Percentiles rank a stretch among this genome's conserved stretches.
Evolutionary conservation across 2,113 vertebrate species (phyloP).

Genomic region (Sprattus sprattus): DNA sequence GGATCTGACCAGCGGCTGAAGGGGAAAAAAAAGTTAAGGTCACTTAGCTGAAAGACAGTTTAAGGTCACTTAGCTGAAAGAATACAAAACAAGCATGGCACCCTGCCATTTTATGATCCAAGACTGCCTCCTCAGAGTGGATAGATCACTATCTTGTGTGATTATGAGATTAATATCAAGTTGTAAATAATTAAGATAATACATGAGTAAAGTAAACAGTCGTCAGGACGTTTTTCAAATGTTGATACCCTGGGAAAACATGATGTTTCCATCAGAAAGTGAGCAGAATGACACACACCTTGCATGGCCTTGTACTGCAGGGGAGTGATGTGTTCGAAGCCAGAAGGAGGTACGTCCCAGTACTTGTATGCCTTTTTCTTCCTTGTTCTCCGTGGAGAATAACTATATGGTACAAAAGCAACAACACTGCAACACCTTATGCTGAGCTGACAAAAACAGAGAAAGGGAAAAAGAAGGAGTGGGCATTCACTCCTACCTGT

Average conservation of each 20-base stretch:
- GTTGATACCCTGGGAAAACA: neutral
- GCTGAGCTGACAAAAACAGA: neutral
- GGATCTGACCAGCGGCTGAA: slow-evolving; percentile 68
- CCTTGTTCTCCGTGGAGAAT: slow-evolving; percentile 62
- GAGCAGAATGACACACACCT: slow-evolving; percentile 54
- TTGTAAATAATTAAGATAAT: neutral
- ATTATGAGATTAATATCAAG: neutral
- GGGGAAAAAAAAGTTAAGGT: neutral
- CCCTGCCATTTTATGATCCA: neutral
- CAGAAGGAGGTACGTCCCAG: slow-evolving; percentile 73
- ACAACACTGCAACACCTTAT: neutral
- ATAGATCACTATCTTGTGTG: neutral
- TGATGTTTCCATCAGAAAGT: neutral
- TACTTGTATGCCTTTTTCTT: slow-evolving; percentile 71
- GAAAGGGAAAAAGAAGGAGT: neutral
- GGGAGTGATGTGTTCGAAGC: slow-evolving; percentile 75
- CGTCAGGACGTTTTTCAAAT: neutral
- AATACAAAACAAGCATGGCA: neutral
- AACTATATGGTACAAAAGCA: slow-evolving; percentile 42
- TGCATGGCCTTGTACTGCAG: slow-evolving; percentile 79
- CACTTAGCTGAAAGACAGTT: neutral
- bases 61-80: neutral
- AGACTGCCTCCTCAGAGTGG: neutral
- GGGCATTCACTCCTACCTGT: slow-evolving; percentile 53
- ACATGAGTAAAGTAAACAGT: neutral